These are phyloP conservation scores for Macaca nemestrina DNA, from an alignment of 2,113 vertebrate genomes.

Conservation along the genomic window DNA sequence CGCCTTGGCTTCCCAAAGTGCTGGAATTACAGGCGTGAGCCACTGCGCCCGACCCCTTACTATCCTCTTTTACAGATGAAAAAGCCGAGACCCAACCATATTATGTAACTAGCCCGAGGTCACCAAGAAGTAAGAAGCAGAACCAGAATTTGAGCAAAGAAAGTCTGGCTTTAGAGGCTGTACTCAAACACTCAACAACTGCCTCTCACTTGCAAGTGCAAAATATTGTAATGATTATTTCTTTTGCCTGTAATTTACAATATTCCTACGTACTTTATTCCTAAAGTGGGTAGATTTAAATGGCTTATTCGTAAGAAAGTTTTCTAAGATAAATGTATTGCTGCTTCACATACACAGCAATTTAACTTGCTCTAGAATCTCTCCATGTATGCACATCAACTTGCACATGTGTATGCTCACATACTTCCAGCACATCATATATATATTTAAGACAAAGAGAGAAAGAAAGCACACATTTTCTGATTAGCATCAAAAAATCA, in stretches of 20 bases:
- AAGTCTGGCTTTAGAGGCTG: neutral
- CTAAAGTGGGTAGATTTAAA: neutral
- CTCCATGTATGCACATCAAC: neutral
- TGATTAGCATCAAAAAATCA: neutral
- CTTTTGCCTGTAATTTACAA: neutral
- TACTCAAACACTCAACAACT: neutral
- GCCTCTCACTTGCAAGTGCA: neutral
- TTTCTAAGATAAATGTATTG: neutral
- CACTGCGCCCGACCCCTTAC: no score
- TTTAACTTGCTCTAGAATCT: neutral
- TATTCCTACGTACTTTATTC: neutral
- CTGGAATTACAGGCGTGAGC: no score
- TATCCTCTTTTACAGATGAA: neutral
- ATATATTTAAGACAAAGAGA: neutral
- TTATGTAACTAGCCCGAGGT: neutral
- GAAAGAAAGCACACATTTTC: neutral
- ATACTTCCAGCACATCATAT: neutral
- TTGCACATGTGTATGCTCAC: neutral
- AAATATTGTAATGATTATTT: neutral
- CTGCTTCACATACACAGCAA: neutral
- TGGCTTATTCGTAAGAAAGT: neutral
- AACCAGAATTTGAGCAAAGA: neutral
- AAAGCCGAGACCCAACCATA: neutral
- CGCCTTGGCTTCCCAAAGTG: no score
- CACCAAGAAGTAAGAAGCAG: neutral